Evolutionary conservation across 2,797 vertebrate genomes (phyloP), one percentile per base, ranked within the genome.

Genomic region (Hybognathus amarus): DNA sequence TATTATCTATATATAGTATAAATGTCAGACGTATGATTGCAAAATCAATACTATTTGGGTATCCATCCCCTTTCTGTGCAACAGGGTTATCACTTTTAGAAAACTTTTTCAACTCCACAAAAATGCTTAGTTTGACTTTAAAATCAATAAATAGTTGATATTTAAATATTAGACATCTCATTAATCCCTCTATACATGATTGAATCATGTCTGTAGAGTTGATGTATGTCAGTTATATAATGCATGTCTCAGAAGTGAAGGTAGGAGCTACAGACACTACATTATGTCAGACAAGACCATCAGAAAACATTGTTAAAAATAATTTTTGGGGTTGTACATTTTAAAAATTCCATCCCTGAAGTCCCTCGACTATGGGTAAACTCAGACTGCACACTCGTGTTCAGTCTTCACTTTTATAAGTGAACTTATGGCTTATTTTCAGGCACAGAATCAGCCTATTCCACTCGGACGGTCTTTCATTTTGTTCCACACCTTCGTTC

Each of bases 21-120:
- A 17, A 38, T 24, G 24, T 38, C 38, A 1, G n/a, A 80, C 56
- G 3, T 64, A 64, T 52, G 59, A 13, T 47, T 9, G 42, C n/a
- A 52, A 64, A 74, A 52, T 38, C 20, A 82, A 74, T 82, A 82
- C 80, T 27, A 50, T 66, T 33, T 52, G 69, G 42, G 54, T 38
- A 47, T 24, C 30, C 22, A 24, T 82, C 69, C 12, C 5, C 3
- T 20, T 64, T 50, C 13, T 81, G 13, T 73, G 40, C 69, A 73
- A 63, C 17, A 6, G 5, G 33, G 20, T 38, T 36, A 24, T 30
- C 20, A 63, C 68, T n/a, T 61, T 45, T 36, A 38, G 22, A 73
- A 50, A 8, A 47, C 33, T 66, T 59, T 61, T 6, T 67, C 8
- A 11, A 59, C 36, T 36, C 47, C 12, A 3, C 7, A 11, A 5